Evolutionary conservation across 2,888 invertebrate species (phyloP), one percentile per base, ranked within the genome.

Genomic region (Limenitis arthemis): DNA sequence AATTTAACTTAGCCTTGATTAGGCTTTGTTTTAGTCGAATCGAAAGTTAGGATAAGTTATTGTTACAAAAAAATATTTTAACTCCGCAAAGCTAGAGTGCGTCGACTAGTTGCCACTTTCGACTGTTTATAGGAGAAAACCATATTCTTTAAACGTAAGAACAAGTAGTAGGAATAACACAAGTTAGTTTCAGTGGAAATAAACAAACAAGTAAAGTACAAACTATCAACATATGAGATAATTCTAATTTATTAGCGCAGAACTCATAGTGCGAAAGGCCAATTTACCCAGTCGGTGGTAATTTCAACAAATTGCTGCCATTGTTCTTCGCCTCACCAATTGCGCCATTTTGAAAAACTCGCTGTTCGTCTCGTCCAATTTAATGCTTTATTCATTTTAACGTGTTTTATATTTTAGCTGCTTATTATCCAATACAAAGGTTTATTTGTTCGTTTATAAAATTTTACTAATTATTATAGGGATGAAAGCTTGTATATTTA

Each of bases 241-340:
- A 49, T 44, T 40, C 48, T 59, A 44, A 59, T 57, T 56, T 53
- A 51, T 57, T 42, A 51, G 42, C 49, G 38, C 38, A 47, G 49
- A 42, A 53, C 47, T 59, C 44, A 41, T 48, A 44, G 47, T 48
- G 58, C 51, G 54, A 53, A 56, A 59, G 54, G 56, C 54, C 50
- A 60, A 60, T 58, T 60, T 58, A 56, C 54, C 44, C 55, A 50
- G 55, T 50, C 53, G 54, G 61, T 61, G 68, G 74, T 75, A 75
- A 78, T 79, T 77, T 72, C 70, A 61, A 69, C 70, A 76, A 80
- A 80, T 81, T 79, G 77, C 73, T 62, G 54, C 68, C 73, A 78
- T 81, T 81, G 80, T 81, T 73, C 73, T 51, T 47, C 40, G 37
- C 46, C 47, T 44, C 52, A 54, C 39, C 58, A 60, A 61, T 58